Evolutionary conservation across 2,113 vertebrate genomes (phyloP).

Genomic region (Anas platyrhynchos): DNA sequence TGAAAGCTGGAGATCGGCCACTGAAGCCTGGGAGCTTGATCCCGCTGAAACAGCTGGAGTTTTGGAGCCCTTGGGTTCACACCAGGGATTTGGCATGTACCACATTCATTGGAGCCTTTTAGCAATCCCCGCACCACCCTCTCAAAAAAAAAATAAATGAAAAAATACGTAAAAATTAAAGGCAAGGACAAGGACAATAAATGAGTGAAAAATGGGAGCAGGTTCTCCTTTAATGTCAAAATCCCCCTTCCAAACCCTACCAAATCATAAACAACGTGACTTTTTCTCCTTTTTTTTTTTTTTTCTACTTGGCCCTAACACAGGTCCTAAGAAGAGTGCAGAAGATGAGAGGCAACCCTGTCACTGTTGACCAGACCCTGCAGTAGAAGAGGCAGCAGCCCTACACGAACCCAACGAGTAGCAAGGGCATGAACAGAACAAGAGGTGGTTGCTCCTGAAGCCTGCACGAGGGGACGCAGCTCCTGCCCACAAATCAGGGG

Average conservation of each 20-base stretch:
- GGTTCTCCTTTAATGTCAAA: background rate
- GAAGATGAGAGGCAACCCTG: background rate
- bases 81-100: background rate
- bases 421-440: background rate
- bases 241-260: background rate
- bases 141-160: too few relatives aligned
- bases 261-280: too few relatives aligned
- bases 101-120: background rate
- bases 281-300: background rate
- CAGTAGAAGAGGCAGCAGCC: background rate
- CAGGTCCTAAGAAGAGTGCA: background rate
- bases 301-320: background rate
- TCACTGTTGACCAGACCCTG: accelerated
- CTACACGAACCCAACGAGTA: background rate
- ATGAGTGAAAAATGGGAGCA: too few relatives aligned
- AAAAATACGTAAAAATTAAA: too few relatives aligned
- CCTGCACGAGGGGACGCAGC: background rate
- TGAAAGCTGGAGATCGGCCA: background rate
- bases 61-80: background rate
- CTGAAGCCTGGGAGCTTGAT: background rate
- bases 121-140: background rate
- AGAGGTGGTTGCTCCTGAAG: background rate
- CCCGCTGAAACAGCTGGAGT: background rate
- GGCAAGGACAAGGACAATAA: background rate
- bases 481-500: background rate